Base-by-base conservation (phyloP, 1,140 invertebrate genomes). In the Ceratosolen fusciceps region DNA sequence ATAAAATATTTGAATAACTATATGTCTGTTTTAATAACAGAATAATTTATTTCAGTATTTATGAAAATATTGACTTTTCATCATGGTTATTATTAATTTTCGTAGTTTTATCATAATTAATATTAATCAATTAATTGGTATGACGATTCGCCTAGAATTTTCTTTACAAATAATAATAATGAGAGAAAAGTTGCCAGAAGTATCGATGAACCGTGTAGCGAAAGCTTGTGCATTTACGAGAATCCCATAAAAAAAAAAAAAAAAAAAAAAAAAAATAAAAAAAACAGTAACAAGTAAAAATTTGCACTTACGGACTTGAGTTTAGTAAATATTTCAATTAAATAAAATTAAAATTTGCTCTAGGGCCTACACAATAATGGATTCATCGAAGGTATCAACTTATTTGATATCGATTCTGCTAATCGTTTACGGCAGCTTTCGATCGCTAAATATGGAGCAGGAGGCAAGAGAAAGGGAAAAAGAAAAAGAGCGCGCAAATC, bases 351-450 rank as follows among this genome's bases (percentile, higher is more conserved):
- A 49, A 34, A 34, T 74, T 31, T 68, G 19, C 65, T 90, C 37
- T 84, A 94, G 96, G 96, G 96, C 96, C 68, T 97, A 98, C 88
- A 96, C 96, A 85, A 96, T 98, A 86, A 97, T 99, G 94, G 98
- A 99, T 92, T 98, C 97, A 58, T 98, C 96, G 77, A 92, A 97
- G 84, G 96, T 99, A 65, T 98, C 97, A 65, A 99, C 98, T 82
- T 99, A 98, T 91, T 92, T 98, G 82, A 99, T 99, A 90, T 98
- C 97, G 77, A 98, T 99, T 92, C 93, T 99, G 83, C 93, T 99
- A 60, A 99, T 99, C 84, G 97, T 99, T 14, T 99, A 99, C 90
- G 98, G 98, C 84, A 98, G 97, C 90, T 95, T 93, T 90, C 95
- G 96, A 85, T 97, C 96, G 74, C 90, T 98, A 77, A 98, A 98